Base-by-base conservation (phyloP, 1,140 invertebrate genomes). In the Epicauta chinensis region DNA sequence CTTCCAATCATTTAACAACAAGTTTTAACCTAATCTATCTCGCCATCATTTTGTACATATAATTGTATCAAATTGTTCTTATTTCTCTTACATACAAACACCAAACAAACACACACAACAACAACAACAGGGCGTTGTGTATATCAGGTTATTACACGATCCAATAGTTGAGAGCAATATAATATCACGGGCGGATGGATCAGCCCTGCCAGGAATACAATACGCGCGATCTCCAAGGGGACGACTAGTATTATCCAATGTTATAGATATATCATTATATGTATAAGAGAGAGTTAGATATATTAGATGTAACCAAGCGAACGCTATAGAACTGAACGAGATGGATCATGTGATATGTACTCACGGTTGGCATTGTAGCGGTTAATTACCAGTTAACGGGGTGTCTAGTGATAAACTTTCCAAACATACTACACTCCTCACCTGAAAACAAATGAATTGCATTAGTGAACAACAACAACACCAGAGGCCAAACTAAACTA, bases 181-280 rank as follows among this genome's bases (percentile, higher is more conserved):
- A 63, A 61, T 63, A 59, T 63, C 61, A 63, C 56, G 56, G 56
- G 32, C 54, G 61, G 54, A 47, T 57, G 61, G 50, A 48, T 56
- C 50, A 49, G 53, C 52, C 52, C 47, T 53, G 17, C 17, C 6
- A 53, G 40, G 50, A 39, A 52, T 53, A 52, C 50, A 56, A 53
- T 56, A 40, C 46, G 53, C 46, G 53, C 23, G 23, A 43, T 55
- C 52, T 43, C 52, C 29, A 35, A 43, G 30, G 46, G 42, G 45
- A 47, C 38, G 34, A 29, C 34, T 44, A 23, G 23, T 5, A 23
- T 5, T 7, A 23, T 7, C 4, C 7, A 5, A 23, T 7, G 23
- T 23, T 23, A n/a, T n/a, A n/a, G n/a, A n/a, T n/a, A n/a, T 23
- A 23, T 23, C 7, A 23, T 23, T 23, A 23, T 23, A 23, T 23